A percentile compares a stretch with the other conserved stretches of the same genome.
phyloP scores from a whole-genome alignment of 2,797 vertebrate species.

The Luscinia megarhynchos region DNA sequence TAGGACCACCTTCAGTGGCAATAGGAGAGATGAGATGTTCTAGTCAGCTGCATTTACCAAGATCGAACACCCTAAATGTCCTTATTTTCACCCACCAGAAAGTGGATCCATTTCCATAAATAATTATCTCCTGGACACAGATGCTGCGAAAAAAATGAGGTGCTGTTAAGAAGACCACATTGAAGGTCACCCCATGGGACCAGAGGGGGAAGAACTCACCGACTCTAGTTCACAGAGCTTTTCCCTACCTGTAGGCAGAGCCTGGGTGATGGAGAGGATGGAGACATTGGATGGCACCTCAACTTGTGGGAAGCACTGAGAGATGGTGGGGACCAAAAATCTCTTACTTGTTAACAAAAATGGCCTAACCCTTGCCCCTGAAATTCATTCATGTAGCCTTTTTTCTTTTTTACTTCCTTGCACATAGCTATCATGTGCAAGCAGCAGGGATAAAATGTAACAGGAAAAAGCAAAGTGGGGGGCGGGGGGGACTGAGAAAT shows the following conservation, averaged over 20 bases:
- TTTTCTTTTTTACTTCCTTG: background rate
- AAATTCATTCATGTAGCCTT: background rate
- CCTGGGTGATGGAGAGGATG: background rate
- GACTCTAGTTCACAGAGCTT: background rate
- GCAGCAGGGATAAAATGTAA: fast-evolving
- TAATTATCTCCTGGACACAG: background rate
- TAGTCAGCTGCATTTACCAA: background rate
- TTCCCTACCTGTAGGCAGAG: background rate
- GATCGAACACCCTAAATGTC: background rate
- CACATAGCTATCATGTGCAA: fast-evolving
- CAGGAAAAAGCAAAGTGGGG: background rate
- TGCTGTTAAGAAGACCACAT: background rate
- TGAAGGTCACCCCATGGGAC: background rate
- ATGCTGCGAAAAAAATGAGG: background rate
- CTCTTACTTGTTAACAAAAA: conserved; percentile 63
- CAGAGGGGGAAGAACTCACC: background rate
- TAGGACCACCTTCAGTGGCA: background rate
- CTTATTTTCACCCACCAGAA: background rate
- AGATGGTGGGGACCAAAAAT: conserved; percentile 67
- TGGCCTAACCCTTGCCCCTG: background rate
- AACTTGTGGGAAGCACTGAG: conserved; percentile 45
- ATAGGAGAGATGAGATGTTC: background rate
- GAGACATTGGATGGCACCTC: background rate
- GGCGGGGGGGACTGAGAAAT: background rate
- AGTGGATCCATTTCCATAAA: background rate